Evolutionary conservation across 1,140 invertebrate species (phyloP).

Genomic region (Eubasilissa regina): DNA sequence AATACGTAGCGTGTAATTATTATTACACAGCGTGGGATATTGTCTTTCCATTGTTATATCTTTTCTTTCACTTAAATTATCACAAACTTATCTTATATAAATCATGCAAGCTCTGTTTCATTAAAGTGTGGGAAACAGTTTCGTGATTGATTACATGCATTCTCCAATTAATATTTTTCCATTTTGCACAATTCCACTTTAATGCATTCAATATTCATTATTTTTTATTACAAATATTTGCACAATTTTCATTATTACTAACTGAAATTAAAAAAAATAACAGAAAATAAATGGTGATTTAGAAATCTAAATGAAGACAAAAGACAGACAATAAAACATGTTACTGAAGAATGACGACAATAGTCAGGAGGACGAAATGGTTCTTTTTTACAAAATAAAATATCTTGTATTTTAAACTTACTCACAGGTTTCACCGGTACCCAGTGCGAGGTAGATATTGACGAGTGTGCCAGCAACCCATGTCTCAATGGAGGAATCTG

Average conservation of each 20-base stretch:
- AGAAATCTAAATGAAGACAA: too few relatives aligned
- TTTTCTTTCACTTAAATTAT: slow-evolving; percentile 4
- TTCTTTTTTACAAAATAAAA: too few relatives aligned
- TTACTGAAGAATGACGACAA: too few relatives aligned
- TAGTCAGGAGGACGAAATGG: too few relatives aligned
- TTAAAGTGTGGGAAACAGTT: slow-evolving; percentile 3
- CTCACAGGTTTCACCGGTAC: slow-evolving; percentile 89
- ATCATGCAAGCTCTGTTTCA: background rate
- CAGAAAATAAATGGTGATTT: too few relatives aligned
- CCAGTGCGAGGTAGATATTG: slow-evolving; percentile 92
- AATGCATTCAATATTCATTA: slow-evolving; percentile 5
- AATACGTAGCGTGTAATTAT: background rate
- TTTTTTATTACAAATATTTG: too few relatives aligned
- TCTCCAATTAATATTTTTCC: background rate
- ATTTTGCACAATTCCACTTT: background rate
- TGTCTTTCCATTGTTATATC: background rate
- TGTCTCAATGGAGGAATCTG: slow-evolving; percentile 91
- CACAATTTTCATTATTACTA: too few relatives aligned
- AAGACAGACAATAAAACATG: too few relatives aligned
- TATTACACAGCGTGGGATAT: background rate
- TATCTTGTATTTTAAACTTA: slow-evolving; percentile 46
- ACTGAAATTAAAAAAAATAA: too few relatives aligned
- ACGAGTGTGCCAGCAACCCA: slow-evolving; percentile 91
- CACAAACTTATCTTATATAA: slow-evolving; percentile 22
- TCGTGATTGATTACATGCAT: slow-evolving; percentile 13